phyloP scores from a whole-genome alignment of 2,797 vertebrate genomes.

The Cossypha heuglini region DNA sequence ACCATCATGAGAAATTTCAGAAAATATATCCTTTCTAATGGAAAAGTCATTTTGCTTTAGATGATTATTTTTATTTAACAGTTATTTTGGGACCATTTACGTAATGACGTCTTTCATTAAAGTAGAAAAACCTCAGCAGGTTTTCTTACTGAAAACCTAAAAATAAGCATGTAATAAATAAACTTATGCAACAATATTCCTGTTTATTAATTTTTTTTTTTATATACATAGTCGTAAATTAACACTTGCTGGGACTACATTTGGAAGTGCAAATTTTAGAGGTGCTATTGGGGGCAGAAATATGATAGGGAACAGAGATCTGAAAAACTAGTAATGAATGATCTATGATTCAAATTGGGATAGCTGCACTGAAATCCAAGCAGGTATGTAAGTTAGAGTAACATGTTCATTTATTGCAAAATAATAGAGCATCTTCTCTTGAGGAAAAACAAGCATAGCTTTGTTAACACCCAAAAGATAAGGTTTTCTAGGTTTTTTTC shows the following conservation, averaged over 20 bases:
- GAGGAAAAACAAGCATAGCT: neutral
- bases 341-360: neutral
- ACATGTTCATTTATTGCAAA: neutral
- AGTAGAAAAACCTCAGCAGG: neutral
- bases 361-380: neutral
- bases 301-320: neutral
- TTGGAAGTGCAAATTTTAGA: neutral
- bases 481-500: neutral
- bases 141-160: neutral
- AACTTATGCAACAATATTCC: neutral
- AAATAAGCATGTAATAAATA: neutral
- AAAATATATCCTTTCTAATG: neutral
- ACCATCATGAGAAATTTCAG: neutral
- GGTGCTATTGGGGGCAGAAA: neutral
- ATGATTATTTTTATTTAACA: neutral
- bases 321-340: neutral
- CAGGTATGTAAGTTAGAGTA: neutral
- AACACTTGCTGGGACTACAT: neutral
- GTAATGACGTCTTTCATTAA: neutral
- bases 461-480: neutral
- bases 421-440: neutral
- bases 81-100: neutral
- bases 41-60: slow-evolving; percentile 6
- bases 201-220: neutral
- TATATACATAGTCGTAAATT: neutral